Evolutionary conservation across 2,888 invertebrate genomes (phyloP), one percentile per base, ranked within the genome.

Genomic region (Lasiommata megera): DNA sequence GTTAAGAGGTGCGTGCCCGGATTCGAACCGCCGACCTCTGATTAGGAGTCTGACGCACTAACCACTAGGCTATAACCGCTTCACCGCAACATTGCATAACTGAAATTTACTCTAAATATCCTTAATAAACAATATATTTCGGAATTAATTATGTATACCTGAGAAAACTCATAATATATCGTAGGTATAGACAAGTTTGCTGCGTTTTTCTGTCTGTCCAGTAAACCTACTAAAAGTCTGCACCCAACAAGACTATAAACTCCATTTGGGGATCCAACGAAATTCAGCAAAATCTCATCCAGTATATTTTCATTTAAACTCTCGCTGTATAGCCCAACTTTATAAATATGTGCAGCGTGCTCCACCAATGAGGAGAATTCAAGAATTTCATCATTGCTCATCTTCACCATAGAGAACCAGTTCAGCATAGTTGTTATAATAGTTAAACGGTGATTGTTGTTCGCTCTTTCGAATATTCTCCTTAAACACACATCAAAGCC

Each of bases 401-500:
- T 75, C 6, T 72, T 71, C 0, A 84, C 76, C 44, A 84, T 73
- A 3, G 91, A 76, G 43, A 89, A 83, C 92, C 92, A 92, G 51
- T 86, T 79, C 38, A 93, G 70, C 84, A 93, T 91, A 1, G 79
- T 82, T 6, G 79, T 77, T 16, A 93, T 83, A 46, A 92, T 81
- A 9, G 80, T 71, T 18, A 93, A 68, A 11, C 93, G 73, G 65
- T 92, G 82, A 3, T 76, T 66, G 52, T 92, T 92, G 3, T 80
- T 68, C 11, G 92, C 80, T 62, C 92, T 87, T 47, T 87, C 82
- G 12, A 92, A 88, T 9, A 92, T 84, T 16, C 92, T 82, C 29
- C 89, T 81, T 1, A 93, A 68, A 63, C 92, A 93, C 0, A 92
- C 85, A 68, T 93, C 92, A 6, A 93, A 80, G 1, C 92, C 92